Evolutionary conservation across 2,797 vertebrate species (phyloP).

Genomic region (Clamator glandarius): DNA sequence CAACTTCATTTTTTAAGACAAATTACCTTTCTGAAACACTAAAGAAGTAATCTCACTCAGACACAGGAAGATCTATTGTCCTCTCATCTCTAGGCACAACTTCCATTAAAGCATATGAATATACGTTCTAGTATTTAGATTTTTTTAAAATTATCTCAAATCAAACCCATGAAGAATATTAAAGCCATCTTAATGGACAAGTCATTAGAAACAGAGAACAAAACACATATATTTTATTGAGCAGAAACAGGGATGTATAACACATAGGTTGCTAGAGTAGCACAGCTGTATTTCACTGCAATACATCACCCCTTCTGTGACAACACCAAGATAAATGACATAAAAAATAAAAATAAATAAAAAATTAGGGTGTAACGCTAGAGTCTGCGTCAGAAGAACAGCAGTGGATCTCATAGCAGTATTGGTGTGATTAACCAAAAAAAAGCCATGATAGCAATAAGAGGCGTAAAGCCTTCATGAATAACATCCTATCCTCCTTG

Average conservation of each 20-base stretch:
- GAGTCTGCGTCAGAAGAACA: not conserved
- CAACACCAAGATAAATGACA: not conserved
- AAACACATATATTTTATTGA: not conserved
- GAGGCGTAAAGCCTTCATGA: not conserved
- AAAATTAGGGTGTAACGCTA: not conserved
- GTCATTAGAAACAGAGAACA: not conserved
- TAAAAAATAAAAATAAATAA: not conserved
- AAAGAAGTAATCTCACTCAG: slow-evolving; percentile 35
- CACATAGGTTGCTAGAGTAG: not conserved
- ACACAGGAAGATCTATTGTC: slow-evolving; percentile 41
- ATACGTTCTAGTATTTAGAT: not conserved
- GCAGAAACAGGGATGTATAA: not conserved
- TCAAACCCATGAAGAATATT: not conserved
- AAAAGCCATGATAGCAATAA: not conserved
- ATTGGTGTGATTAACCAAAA: not conserved
- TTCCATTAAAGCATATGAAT: slow-evolving; percentile 24
- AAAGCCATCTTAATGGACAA: not conserved
- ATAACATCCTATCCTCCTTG: not conserved
- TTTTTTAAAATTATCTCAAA: slow-evolving; percentile 1
- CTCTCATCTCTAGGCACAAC: slow-evolving; percentile 13
- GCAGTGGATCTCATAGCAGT: not conserved
- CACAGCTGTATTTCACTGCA: not conserved
- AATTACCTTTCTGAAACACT: slow-evolving; percentile 37
- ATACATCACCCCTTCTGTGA: not conserved
- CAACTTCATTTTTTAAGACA: slow-evolving; percentile 20